Conservation (phyloP, 2,888 invertebrate species). For the Pediacus dermestoides region DNA sequence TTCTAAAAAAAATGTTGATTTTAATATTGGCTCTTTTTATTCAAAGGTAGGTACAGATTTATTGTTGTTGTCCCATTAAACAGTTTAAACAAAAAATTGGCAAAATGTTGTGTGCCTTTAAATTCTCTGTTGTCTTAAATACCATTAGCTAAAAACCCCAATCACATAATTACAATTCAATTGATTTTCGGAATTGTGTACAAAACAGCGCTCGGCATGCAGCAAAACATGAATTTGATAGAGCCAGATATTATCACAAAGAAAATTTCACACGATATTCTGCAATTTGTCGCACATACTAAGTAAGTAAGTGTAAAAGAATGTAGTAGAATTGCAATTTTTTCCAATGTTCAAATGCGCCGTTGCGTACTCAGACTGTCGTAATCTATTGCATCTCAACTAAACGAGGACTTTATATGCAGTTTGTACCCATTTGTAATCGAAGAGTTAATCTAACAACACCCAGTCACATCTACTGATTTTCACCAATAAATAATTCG, state of each 20-base stretch:
- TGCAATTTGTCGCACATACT: slow-evolving; percentile 44
- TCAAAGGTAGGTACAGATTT: no score
- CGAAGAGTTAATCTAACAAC: slow-evolving; percentile 22
- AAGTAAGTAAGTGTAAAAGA: slow-evolving; percentile 40
- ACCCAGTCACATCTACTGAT: slow-evolving; percentile 7
- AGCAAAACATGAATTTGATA: slow-evolving; percentile 1
- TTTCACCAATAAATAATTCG: slow-evolving; percentile 5
- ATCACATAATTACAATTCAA: no score
- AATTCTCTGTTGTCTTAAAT: no score
- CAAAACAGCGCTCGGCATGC: no score
- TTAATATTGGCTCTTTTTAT: no score
- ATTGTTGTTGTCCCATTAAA: no score
- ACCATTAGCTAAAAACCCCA: no score
- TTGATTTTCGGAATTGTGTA: no score
- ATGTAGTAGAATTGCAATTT: slow-evolving; percentile 39
- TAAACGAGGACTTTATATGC: slow-evolving; percentile 37
- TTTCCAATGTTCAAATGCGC: slow-evolving; percentile 29
- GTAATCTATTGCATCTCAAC: slow-evolving; percentile 25
- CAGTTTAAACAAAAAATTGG: no score
- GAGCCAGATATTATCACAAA: slow-evolving; percentile 11
- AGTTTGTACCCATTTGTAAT: slow-evolving; percentile 36
- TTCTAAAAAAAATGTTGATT: no score
- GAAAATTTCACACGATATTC: slow-evolving; percentile 38
- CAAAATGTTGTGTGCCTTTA: no score
- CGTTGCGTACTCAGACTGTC: slow-evolving; percentile 18